A percentile compares a stretch with the other conserved stretches of the same genome.
These are phyloP conservation scores for Brachionus asplanchnoidis DNA, from an alignment of 1,140 invertebrate genomes.

Conservation along the genomic window DNA sequence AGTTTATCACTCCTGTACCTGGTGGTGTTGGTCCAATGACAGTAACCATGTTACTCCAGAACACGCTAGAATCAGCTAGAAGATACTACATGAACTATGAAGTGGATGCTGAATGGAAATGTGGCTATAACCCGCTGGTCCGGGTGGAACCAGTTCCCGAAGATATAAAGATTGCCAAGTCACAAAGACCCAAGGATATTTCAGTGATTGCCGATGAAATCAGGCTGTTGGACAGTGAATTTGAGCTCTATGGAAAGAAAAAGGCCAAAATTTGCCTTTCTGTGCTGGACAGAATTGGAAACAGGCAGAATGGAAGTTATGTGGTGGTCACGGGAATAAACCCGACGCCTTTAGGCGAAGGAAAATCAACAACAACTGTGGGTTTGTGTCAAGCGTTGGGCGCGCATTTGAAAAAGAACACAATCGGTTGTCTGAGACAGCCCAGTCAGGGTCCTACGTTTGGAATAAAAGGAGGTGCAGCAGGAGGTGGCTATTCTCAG, in stretches of 20 bases:
- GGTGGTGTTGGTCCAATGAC: slow-evolving; percentile 98
- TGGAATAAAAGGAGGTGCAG: slow-evolving; percentile 76
- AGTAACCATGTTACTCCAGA: slow-evolving; percentile 93
- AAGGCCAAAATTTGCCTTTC: slow-evolving; percentile 89
- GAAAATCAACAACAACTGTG: slow-evolving; percentile 89
- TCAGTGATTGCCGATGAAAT: slow-evolving; percentile 65
- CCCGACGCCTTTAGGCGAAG: slow-evolving; percentile 67
- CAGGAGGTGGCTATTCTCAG: slow-evolving; percentile 85
- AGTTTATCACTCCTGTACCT: slow-evolving; percentile 90
- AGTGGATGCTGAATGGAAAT: slow-evolving; percentile 47
- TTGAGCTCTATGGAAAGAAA: slow-evolving; percentile 82
- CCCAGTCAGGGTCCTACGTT: slow-evolving; percentile 97
- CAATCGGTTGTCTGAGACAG: slow-evolving; percentile 90
- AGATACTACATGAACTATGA: slow-evolving; percentile 7
- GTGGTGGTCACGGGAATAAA: slow-evolving; percentile 77
- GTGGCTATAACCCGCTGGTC: slow-evolving; percentile 49
- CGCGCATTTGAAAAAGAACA: slow-evolving; percentile 76
- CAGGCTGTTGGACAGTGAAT: slow-evolving; percentile 72
- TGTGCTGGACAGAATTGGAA: slow-evolving; percentile 69
- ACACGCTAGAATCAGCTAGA: slow-evolving; percentile 78
- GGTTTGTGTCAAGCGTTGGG: slow-evolving; percentile 86
- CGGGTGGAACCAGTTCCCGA: slow-evolving; percentile 54
- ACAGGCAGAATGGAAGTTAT: slow-evolving; percentile 76
- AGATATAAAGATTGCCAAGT: slow-evolving; percentile 81
- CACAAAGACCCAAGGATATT: slow-evolving; percentile 82